These are phyloP conservation scores for Ephydatia muelleri DNA, from an alignment of 37 sponge, comb jelly and placozoan species.

Conservation along the genomic window DNA sequence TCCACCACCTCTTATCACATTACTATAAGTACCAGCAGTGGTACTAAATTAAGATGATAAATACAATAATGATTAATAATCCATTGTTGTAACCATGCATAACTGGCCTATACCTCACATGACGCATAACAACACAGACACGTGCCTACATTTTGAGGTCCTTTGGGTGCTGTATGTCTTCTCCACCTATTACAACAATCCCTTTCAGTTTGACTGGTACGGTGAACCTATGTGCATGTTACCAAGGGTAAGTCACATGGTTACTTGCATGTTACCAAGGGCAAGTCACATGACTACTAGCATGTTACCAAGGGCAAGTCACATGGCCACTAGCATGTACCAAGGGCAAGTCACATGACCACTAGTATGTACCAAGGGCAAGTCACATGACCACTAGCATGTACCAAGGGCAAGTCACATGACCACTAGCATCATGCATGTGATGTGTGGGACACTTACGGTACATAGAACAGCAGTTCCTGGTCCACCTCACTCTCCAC, in stretches of 20 bases:
- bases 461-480: slow-evolving; percentile 90
- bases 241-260: no score
- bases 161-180: slow-evolving; percentile 78
- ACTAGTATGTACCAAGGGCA: no score
- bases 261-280: not conserved
- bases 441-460: slow-evolving; percentile 61
- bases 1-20: not conserved
- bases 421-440: not conserved
- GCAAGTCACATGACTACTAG: not conserved
- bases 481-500: slow-evolving; percentile 97
- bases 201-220: slow-evolving; percentile 95
- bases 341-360: no score
- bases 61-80: not conserved
- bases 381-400: no score
- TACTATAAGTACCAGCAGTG: not conserved
- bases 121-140: slow-evolving; percentile 11
- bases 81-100: not conserved
- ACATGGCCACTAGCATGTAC: no score
- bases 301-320: not conserved
- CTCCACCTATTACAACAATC: slow-evolving; percentile 84
- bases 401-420: no score
- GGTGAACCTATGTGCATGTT: slow-evolving; percentile 82
- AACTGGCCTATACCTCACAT: no score
- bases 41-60: not conserved
- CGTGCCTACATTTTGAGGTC: slow-evolving; percentile 88